Percentiles rank a stretch among this genome's conserved stretches.
These are phyloP conservation scores for Alloplasta piceator DNA, from an alignment of 2,888 invertebrate genomes.

Conservation along the genomic window DNA sequence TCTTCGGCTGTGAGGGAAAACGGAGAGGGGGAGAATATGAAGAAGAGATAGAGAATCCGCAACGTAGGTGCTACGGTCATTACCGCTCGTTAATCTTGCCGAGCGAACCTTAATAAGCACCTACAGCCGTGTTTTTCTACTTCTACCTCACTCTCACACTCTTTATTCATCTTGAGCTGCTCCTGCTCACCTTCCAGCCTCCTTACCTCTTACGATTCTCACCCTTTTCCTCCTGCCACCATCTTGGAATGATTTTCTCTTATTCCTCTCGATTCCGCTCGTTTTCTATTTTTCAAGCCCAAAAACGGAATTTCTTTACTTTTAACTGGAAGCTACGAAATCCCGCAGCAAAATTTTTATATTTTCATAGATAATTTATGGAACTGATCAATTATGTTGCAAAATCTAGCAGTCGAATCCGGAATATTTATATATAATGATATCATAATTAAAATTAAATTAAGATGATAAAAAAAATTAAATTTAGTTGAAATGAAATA, in stretches of 20 bases:
- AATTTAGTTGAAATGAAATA: no score
- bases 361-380: no score
- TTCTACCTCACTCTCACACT: slow-evolving; percentile 56
- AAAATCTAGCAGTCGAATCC: no score
- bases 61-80: slow-evolving; percentile 75
- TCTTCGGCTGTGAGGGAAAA: slow-evolving; percentile 5
- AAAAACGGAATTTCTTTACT: no score
- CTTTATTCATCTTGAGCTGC: slow-evolving; percentile 35
- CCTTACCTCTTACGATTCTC: slow-evolving; percentile 32
- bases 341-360: no score
- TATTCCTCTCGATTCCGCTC: neutral
- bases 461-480: no score
- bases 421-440: no score
- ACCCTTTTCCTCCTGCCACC: slow-evolving; percentile 15
- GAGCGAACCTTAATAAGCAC: slow-evolving; percentile 75
- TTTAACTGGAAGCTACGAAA: no score
- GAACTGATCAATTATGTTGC: no score
- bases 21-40: slow-evolving; percentile 38
- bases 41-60: slow-evolving; percentile 56
- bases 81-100: slow-evolving; percentile 76
- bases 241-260: slow-evolving; percentile 34
- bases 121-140: slow-evolving; percentile 67
- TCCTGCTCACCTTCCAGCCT: slow-evolving; percentile 44
- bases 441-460: no score
- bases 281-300: no score